Evolutionary conservation across 2,797 vertebrate species (phyloP).

Genomic region (Darevskia mixta): DNA sequence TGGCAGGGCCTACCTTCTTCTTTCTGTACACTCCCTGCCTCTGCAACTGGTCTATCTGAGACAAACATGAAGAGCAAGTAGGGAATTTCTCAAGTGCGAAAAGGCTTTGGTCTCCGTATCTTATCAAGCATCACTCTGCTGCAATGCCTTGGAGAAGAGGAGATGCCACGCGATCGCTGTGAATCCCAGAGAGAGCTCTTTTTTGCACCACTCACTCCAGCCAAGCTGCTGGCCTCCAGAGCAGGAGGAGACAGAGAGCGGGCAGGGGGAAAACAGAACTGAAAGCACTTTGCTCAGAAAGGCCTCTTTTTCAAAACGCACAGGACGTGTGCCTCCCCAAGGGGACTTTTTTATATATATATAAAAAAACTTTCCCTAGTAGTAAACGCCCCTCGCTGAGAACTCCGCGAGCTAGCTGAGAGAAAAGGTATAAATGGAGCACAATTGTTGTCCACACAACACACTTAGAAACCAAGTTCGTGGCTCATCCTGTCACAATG

Average conservation of each 20-base stretch:
- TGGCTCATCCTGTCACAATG: neutral
- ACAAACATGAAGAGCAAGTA: neutral
- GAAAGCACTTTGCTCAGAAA: slow-evolving; percentile 15
- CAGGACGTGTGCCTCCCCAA: neutral
- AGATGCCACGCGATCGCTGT: neutral
- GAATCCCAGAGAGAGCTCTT: slow-evolving; percentile 8
- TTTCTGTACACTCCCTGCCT: neutral
- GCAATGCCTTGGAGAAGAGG: neutral
- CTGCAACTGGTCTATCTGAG: neutral
- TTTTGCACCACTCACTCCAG: neutral
- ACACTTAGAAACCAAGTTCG: neutral
- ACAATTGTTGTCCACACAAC: neutral
- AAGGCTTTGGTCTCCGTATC: neutral
- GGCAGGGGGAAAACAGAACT: neutral
- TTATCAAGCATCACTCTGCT: slow-evolving; percentile 9
- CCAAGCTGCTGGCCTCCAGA: neutral
- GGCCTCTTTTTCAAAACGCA: neutral
- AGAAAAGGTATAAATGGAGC: neutral
- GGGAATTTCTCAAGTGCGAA: neutral
- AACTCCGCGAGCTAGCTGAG: neutral
- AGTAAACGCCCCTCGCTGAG: neutral
- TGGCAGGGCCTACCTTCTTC: neutral
- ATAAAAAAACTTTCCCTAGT: neutral
- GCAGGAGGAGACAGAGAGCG: neutral
- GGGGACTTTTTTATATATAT: neutral